Evolutionary conservation across 2,888 invertebrate species (phyloP).

Genomic region (Arge pagana): DNA sequence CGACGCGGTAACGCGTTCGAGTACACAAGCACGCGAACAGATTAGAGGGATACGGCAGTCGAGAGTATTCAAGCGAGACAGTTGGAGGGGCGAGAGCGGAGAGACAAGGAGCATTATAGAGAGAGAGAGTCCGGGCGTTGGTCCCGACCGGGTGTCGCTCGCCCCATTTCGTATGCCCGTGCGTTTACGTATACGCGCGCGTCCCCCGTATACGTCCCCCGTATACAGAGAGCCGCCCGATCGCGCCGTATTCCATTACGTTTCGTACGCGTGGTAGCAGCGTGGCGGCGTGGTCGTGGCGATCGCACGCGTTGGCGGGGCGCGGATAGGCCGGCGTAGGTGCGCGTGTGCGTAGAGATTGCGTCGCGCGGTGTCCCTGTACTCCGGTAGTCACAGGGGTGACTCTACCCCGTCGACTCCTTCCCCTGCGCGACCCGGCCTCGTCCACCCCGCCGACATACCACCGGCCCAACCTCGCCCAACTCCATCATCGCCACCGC

Average conservation of each 20-base stretch:
- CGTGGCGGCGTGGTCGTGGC: constrained; percentile 16
- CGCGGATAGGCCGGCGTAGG: too few species aligned
- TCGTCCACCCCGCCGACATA: not conserved
- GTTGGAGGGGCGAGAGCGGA: not conserved
- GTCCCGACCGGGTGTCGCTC: constrained; percentile 17
- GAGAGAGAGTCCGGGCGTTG: constrained; percentile 19
- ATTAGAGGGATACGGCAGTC: constrained; percentile 6
- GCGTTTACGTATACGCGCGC: not conserved
- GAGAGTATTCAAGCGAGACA: constrained; percentile 4
- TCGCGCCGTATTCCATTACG: constrained; percentile 37
- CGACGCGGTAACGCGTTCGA: constrained; percentile 10
- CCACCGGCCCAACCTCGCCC: not conserved
- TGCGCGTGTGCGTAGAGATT: not conserved
- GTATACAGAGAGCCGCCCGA: not conserved
- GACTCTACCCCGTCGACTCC: not conserved
- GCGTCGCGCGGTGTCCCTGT: not conserved
- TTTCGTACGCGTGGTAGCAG: constrained; percentile 24
- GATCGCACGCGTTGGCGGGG: too few species aligned
- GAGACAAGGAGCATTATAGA: constrained; percentile 14
- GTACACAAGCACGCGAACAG: constrained; percentile 5
- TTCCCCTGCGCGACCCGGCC: not conserved
- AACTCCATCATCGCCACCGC: constrained; percentile 16
- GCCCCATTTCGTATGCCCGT: not conserved
- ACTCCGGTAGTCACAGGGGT: constrained; percentile 2
- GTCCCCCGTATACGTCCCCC: not conserved